Evolutionary conservation across 1,140 invertebrate genomes (phyloP).

Genomic region (Pseudoatta argentina): DNA sequence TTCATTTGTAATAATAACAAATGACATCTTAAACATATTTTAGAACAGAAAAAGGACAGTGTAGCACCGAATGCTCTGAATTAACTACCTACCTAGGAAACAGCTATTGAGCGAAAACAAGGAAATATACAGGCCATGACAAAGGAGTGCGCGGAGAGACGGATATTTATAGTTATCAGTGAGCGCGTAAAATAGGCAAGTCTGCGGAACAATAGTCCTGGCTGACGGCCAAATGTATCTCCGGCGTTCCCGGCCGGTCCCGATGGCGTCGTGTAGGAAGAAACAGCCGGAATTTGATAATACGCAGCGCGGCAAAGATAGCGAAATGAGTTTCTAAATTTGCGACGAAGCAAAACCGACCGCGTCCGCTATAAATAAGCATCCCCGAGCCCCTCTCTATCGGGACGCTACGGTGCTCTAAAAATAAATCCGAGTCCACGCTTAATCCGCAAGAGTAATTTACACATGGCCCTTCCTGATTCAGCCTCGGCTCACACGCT

Average conservation of each 20-base stretch:
- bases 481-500: conserved; percentile 14
- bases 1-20: not conserved
- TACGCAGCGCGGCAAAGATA: conserved; percentile 62
- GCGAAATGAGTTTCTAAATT: conserved; percentile 76
- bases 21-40: not conserved
- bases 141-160: conserved; percentile 21
- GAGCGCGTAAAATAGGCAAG: conserved; percentile 51
- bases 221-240: conserved; percentile 35
- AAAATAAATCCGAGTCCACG: conserved; percentile 70
- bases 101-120: conserved; percentile 35
- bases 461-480: conserved; percentile 71
- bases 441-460: conserved; percentile 69
- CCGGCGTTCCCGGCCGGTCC: not conserved
- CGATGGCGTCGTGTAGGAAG: conserved; percentile 27
- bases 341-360: conserved; percentile 58
- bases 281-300: conserved; percentile 64
- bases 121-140: conserved; percentile 43
- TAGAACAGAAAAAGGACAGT: not conserved
- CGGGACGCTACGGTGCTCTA: conserved; percentile 53
- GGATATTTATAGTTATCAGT: conserved; percentile 60
- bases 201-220: conserved; percentile 57
- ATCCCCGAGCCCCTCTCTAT: conserved; percentile 18
- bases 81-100: not conserved
- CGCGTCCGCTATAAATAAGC: conserved; percentile 70
- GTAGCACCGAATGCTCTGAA: not conserved